Evolutionary conservation across 2,888 invertebrate species (phyloP), one percentile per base, ranked within the genome.

Genomic region (Hartigia nigra): DNA sequence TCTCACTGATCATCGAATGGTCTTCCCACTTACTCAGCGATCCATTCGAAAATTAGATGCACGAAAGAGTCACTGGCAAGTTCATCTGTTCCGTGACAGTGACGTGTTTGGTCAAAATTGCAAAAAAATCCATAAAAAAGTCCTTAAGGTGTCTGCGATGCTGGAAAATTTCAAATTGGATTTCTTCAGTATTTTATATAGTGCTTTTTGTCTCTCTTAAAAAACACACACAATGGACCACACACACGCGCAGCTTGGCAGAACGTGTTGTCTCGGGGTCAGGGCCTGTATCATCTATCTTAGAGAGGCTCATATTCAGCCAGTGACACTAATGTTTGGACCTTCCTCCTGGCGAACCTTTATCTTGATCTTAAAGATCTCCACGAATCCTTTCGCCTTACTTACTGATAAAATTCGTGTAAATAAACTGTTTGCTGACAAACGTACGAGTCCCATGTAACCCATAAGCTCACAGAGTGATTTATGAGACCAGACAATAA

Each of bases 271-370:
- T 55, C 55, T 23, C 76, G 81, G 82, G 86, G 86, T 85, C 87
- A 85, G 82, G 84, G 82, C 84, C 86, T 80, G 81, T 86, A 85
- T 87, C 89, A 88, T 91, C 87, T 87, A 88, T 90, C 89, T 88
- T 88, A 82, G 86, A 85, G 84, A 84, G 85, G 81, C 84, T 88
- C 85, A 85, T 86, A 88, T 89, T 89, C 88, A 88, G 80, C 77
- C 84, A 82, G 86, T 86, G 88, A 88, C 90, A 87, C 87, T 89
- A 87, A 89, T 88, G 88, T 88, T 83, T 84, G 84, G 78, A 80
- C 75, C 82, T 82, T 84, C 81, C 81, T 83, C 81, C 74, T 75
- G 76, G 81, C 79, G 76, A 81, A 77, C 81, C 82, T 85, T 84
- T 85, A 86, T 87, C 82, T 78, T 31, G 69, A 74, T 36, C 72